Conservation (phyloP, 2,797 vertebrate genomes). For the Sebastes glaucus region DNA sequence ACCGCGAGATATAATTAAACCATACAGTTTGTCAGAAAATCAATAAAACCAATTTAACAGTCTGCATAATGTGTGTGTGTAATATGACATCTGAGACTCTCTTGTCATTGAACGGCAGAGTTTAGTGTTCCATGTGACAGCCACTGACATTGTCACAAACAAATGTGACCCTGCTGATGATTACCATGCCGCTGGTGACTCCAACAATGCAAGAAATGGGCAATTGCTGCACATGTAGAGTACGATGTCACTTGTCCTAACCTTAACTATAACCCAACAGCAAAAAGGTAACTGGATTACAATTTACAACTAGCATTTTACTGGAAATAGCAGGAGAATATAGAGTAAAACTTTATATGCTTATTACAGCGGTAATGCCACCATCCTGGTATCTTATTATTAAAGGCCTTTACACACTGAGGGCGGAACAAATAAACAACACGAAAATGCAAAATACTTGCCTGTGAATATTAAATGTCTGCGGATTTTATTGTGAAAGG, state of each 20-base stretch:
- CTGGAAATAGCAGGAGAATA: neutral
- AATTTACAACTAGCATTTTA: too few relatives aligned
- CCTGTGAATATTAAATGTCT: neutral
- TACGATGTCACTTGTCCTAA: neutral
- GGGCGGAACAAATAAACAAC: neutral
- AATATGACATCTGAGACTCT: conserved; percentile 40
- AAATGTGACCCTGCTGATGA: neutral
- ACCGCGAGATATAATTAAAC: conserved; percentile 49
- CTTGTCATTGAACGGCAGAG: conserved; percentile 19
- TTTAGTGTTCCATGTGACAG: conserved; percentile 9
- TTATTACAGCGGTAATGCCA: too few relatives aligned
- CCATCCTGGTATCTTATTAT: neutral
- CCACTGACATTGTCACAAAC: neutral
- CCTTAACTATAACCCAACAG: neutral
- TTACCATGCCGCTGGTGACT: neutral
- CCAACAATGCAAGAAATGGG: neutral
- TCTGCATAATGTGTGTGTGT: conserved; percentile 28
- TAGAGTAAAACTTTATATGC: too few relatives aligned
- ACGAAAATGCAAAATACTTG: neutral
- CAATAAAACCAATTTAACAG: conserved; percentile 59
- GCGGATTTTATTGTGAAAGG: too few relatives aligned
- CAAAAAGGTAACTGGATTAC: neutral
- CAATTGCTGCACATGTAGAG: neutral
- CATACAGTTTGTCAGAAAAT: conserved; percentile 58
- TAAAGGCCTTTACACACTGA: too few relatives aligned